Conservation (phyloP, 2,797 vertebrate species). For the Phylloscopus collybita region DNA sequence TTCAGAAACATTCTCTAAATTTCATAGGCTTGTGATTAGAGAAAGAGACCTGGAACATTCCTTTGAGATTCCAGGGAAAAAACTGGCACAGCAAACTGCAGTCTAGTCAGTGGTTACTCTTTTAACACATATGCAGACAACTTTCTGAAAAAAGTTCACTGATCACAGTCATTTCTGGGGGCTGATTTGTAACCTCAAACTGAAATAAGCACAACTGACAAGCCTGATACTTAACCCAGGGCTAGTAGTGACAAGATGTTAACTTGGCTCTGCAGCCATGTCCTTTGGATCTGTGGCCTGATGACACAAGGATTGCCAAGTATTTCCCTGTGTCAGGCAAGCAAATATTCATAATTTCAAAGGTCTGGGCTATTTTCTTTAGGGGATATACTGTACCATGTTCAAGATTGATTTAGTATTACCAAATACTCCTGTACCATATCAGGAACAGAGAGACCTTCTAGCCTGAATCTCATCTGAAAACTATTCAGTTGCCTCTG, state of each 20-base stretch:
- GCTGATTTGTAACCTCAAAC: background rate
- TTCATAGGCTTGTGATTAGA: slow-evolving; percentile 36
- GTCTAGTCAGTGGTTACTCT: background rate
- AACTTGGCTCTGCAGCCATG: fast-evolving
- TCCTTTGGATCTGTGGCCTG: background rate
- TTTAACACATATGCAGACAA: background rate
- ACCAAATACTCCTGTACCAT: background rate
- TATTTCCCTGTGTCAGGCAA: background rate
- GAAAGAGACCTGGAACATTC: background rate
- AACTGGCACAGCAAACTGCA: background rate
- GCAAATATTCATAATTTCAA: background rate
- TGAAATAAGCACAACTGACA: background rate
- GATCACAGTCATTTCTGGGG: background rate
- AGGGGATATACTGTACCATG: too few relatives aligned
- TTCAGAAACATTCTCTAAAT: slow-evolving; percentile 39
- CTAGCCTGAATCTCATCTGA: background rate
- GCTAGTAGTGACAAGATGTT: background rate
- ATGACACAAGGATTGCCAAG: fast-evolving
- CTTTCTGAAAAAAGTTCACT: background rate
- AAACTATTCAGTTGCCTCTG: background rate
- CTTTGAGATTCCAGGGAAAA: background rate
- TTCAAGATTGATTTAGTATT: background rate
- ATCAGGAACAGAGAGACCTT: background rate
- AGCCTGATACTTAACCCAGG: background rate
- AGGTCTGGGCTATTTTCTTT: fast-evolving